A percentile compares a stretch with the other conserved stretches of the same genome.
Conservation (phyloP, 1,140 invertebrate species). For the Orius laevigatus region DNA sequence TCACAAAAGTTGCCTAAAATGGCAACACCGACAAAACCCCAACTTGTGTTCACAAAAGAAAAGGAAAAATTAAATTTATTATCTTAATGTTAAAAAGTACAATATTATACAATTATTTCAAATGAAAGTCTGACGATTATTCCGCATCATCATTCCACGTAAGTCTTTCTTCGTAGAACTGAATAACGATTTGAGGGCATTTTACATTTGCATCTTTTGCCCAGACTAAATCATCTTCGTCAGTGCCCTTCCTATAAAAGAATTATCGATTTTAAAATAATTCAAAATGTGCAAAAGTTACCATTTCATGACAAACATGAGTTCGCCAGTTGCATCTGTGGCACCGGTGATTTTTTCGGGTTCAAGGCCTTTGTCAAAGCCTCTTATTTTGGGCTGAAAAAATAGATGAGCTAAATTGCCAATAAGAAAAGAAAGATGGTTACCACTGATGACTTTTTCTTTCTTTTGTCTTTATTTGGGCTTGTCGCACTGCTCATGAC, state of each 20-base stretch:
- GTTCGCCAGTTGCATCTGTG: constrained; percentile 82
- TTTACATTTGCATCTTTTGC: constrained; percentile 55
- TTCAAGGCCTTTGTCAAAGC: constrained; percentile 79
- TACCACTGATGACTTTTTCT: neutral
- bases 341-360: constrained; percentile 91
- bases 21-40: too few species aligned
- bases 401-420: too few species aligned
- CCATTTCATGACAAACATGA: constrained; percentile 98
- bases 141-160: constrained; percentile 42
- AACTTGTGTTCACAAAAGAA: too few species aligned
- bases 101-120: too few species aligned
- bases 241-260: constrained; percentile 51
- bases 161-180: constrained; percentile 63
- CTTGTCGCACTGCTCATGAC: neutral
- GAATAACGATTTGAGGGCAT: constrained; percentile 70
- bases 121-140: too few species aligned
- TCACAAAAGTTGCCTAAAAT: too few species aligned
- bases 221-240: constrained; percentile 63
- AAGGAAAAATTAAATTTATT: too few species aligned
- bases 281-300: constrained; percentile 23
- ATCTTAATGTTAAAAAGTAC: too few species aligned
- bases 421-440: neutral
- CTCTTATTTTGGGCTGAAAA: constrained; percentile 40
- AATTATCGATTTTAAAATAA: constrained; percentile 1
- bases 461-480: constrained; percentile 4